Percentiles rank a stretch among this genome's conserved stretches.
Conservation (phyloP, 30 jellyfish, hydroid and myxozoan species). For the Turritopsis dohrnii region DNA sequence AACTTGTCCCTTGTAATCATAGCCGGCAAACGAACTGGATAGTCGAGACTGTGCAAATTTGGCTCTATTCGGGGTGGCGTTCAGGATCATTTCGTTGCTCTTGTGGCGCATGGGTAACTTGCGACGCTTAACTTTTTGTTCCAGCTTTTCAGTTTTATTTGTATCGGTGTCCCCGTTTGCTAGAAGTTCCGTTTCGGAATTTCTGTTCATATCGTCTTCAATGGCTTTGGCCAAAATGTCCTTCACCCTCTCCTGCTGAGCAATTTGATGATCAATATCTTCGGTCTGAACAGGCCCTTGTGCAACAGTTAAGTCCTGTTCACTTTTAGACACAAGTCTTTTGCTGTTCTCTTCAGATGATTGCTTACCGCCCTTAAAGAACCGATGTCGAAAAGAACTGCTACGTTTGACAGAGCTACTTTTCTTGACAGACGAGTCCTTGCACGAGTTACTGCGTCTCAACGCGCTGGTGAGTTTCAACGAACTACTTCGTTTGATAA, state of each 20-base stretch:
- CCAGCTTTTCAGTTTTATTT: not conserved
- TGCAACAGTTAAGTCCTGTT: constrained; percentile 12
- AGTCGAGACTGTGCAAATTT: constrained; percentile 11
- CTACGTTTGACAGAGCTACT: constrained; percentile 46
- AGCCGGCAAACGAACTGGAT: constrained; percentile 45
- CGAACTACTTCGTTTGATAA: constrained; percentile 32
- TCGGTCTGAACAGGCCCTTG: not conserved
- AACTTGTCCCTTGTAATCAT: constrained; percentile 39
- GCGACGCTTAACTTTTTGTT: constrained; percentile 17
- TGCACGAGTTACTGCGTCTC: constrained; percentile 25
- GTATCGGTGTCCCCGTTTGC: constrained; percentile 7
- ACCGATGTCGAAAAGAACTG: constrained; percentile 38
- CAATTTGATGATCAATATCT: constrained; percentile 20
- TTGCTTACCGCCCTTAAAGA: constrained; percentile 16
- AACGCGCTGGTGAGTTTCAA: constrained; percentile 29
- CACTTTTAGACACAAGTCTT: constrained; percentile 32
- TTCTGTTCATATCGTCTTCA: constrained; percentile 46
- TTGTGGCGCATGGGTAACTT: constrained; percentile 41
- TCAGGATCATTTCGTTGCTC: constrained; percentile 40
- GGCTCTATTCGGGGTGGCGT: constrained; percentile 11
- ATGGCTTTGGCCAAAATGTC: constrained; percentile 42
- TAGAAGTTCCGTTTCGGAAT: constrained; percentile 31
- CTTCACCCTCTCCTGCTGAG: constrained; percentile 28
- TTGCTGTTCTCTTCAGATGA: constrained; percentile 13
- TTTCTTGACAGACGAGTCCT: constrained; percentile 20